These are phyloP conservation scores for Parambassis ranga DNA, from an alignment of 2,797 vertebrate genomes.

Conservation along the genomic window DNA sequence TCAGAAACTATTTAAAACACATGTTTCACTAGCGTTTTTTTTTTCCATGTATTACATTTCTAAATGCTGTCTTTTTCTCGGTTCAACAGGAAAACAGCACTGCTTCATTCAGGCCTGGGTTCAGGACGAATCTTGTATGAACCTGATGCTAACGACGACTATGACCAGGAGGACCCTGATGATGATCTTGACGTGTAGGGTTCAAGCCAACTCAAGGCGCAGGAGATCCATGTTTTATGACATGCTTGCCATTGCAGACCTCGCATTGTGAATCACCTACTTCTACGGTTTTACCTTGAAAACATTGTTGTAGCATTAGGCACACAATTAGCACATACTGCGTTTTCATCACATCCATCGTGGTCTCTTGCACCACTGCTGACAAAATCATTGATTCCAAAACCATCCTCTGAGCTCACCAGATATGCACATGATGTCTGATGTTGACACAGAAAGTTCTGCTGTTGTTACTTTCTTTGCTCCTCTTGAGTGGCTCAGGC, in stretches of 20 bases:
- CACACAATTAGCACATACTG: too few species aligned
- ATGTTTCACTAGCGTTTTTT: neutral
- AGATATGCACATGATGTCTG: too few species aligned
- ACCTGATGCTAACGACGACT: conserved; percentile 82
- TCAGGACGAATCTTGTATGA: conserved; percentile 81
- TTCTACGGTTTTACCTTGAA: too few species aligned
- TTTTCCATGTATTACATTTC: neutral
- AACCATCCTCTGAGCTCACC: too few species aligned
- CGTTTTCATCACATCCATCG: too few species aligned
- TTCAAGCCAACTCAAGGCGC: neutral
- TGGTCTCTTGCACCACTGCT: too few species aligned
- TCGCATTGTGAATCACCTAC: neutral
- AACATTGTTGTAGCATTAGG: too few species aligned
- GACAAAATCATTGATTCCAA: too few species aligned
- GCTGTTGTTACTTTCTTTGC: too few species aligned
- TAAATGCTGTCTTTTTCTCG: neutral
- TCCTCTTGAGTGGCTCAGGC: too few species aligned
- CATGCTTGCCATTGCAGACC: neutral
- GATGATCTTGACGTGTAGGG: conserved; percentile 85
- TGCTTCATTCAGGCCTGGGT: conserved; percentile 73
- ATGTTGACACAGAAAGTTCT: too few species aligned
- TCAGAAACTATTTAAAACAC: conserved; percentile 39
- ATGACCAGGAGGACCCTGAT: conserved; percentile 87
- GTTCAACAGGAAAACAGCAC: conserved; percentile 76
- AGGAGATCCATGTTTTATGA: neutral